Conservation (phyloP, 2,113 vertebrate genomes). For the Apodemus sylvaticus region DNA sequence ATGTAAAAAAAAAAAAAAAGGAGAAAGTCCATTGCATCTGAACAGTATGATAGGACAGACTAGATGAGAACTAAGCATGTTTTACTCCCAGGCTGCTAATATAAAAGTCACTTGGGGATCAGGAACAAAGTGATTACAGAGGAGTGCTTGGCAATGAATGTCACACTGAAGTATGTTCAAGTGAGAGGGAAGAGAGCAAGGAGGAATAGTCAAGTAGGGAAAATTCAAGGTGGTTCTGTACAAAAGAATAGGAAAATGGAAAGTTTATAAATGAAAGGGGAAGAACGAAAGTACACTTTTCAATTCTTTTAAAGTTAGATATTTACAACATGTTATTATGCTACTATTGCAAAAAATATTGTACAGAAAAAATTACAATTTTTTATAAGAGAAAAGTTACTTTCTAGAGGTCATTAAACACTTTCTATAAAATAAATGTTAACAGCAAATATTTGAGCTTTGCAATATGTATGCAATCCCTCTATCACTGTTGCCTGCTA, state of each 20-base stretch:
- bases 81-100: background rate
- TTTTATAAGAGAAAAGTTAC: background rate
- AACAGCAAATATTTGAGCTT: constrained; percentile 57
- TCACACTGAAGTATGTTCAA: background rate
- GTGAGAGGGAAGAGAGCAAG: constrained; percentile 13
- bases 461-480: background rate
- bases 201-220: background rate
- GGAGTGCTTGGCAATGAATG: background rate
- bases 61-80: constrained; percentile 52
- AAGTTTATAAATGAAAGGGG: background rate
- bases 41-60: constrained; percentile 47
- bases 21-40: background rate
- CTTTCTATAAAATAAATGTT: constrained; percentile 36
- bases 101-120: constrained; percentile 49
- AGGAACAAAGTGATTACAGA: constrained; percentile 55
- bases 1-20: no score
- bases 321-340: background rate
- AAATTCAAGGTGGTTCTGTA: background rate
- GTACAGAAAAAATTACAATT: background rate
- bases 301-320: background rate
- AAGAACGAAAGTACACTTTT: background rate
- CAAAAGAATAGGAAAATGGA: background rate
- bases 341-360: background rate
- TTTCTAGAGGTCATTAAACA: background rate
- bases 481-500: background rate